Evolutionary conservation across 2,888 invertebrate species (phyloP).

Genomic region (Trissolcus brochymenae): DNA sequence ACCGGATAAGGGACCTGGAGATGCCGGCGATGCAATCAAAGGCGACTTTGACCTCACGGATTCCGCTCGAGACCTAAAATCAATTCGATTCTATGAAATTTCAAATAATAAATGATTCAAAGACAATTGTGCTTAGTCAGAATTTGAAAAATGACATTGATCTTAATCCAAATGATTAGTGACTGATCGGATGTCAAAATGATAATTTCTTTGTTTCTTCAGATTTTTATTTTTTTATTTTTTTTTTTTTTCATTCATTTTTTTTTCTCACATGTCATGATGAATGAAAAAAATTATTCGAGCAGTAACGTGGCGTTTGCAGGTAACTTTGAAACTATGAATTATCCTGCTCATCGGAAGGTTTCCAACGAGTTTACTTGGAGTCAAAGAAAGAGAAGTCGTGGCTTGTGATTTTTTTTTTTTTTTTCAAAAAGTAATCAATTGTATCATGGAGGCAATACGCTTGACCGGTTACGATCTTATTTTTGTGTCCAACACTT

Average conservation of each 20-base stretch:
- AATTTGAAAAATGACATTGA: too few species aligned
- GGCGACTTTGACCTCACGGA: slow-evolving; percentile 75
- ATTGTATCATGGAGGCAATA: slow-evolving; percentile 36
- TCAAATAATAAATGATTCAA: too few species aligned
- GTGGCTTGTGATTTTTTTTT: slow-evolving; percentile 26
- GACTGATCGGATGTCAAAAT: too few species aligned
- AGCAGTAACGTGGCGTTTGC: slow-evolving; percentile 21
- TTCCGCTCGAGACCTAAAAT: slow-evolving; percentile 73
- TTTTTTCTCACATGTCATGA: slow-evolving; percentile 26
- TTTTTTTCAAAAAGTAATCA: slow-evolving; percentile 34
- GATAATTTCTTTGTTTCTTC: too few species aligned
- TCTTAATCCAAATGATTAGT: too few species aligned
- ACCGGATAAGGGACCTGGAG: slow-evolving; percentile 70
- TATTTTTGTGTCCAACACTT: slow-evolving; percentile 24
- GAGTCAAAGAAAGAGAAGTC: slow-evolving; percentile 36
- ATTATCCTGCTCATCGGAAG: slow-evolving; percentile 48
- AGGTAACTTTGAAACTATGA: slow-evolving; percentile 18
- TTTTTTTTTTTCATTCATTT: too few species aligned
- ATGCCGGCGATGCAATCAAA: slow-evolving; percentile 73
- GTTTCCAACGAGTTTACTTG: slow-evolving; percentile 29
- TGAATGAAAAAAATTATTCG: slow-evolving; percentile 31
- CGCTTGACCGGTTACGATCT: slow-evolving; percentile 47
- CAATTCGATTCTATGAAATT: background rate
- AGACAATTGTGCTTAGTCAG: too few species aligned
- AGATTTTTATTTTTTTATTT: too few species aligned